Percentiles rank a stretch among this genome's conserved stretches.
phyloP scores from a whole-genome alignment of 1,140 invertebrate genomes.

The Mactra quadrangularis region DNA sequence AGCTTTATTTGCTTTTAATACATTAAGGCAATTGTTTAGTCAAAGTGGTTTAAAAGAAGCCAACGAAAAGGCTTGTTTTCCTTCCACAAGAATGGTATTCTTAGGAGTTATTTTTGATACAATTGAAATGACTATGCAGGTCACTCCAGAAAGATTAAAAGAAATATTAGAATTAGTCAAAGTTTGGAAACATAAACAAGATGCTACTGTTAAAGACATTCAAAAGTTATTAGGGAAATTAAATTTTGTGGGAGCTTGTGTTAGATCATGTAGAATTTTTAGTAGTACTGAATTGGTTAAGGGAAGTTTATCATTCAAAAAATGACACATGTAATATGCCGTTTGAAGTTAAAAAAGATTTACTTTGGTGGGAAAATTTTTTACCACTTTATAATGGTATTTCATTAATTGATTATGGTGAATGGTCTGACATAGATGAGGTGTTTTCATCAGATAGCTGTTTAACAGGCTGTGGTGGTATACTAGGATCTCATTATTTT shows the following conservation, averaged over 20 bases:
- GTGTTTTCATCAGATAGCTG: slow-evolving; percentile 1
- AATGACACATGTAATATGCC: neutral
- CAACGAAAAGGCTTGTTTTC: neutral
- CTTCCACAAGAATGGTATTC: neutral
- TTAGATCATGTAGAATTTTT: neutral
- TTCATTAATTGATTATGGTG: too few species aligned
- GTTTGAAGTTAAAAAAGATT: slow-evolving; percentile 5
- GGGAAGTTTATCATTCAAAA: neutral
- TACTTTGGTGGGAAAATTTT: slow-evolving; percentile 4
- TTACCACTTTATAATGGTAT: too few species aligned
- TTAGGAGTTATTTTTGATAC: slow-evolving; percentile 17
- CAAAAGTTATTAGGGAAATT: slow-evolving; percentile 18
- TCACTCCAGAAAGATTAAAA: neutral
- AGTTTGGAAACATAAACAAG: neutral
- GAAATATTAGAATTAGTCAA: neutral
- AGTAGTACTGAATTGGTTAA: neutral
- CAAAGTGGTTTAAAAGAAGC: neutral
- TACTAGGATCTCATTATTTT: neutral
- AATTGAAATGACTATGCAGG: neutral
- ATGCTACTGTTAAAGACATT: neutral
- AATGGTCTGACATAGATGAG: neutral
- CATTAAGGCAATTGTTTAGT: neutral
- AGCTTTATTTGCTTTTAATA: neutral
- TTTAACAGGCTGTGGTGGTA: slow-evolving; percentile 14
- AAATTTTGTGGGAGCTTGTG: slow-evolving; percentile 9